These are phyloP conservation scores for Exephanes ischioxanthus DNA, from an alignment of 2,888 invertebrate species.

Conservation along the genomic window DNA sequence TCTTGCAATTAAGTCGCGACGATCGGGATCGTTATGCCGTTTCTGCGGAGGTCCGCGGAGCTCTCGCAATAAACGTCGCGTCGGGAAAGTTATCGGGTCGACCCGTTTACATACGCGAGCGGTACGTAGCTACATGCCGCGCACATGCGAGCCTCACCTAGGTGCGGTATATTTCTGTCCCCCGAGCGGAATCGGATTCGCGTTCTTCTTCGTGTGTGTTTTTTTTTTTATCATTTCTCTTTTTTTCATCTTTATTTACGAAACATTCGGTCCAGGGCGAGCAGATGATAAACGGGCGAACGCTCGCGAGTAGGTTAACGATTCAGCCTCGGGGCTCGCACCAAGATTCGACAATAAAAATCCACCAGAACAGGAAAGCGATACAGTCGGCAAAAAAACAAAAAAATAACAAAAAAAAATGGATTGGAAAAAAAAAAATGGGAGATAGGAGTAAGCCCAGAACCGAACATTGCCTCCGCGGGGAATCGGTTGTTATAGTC, in stretches of 20 bases:
- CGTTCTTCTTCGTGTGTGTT: neutral
- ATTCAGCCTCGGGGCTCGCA: slow-evolving; percentile 64
- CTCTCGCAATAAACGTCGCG: slow-evolving; percentile 75
- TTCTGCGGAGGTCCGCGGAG: slow-evolving; percentile 28
- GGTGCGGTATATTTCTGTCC: slow-evolving; percentile 31
- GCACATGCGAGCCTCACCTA: neutral
- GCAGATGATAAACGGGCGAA: slow-evolving; percentile 51
- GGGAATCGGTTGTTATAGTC: slow-evolving; percentile 50
- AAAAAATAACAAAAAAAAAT: neutral
- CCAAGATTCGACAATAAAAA: slow-evolving; percentile 76
- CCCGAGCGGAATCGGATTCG: slow-evolving; percentile 30
- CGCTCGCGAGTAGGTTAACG: slow-evolving; percentile 74
- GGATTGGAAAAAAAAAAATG: neutral
- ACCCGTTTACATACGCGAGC: slow-evolving; percentile 71
- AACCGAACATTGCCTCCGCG: slow-evolving; percentile 26
- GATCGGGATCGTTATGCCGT: slow-evolving; percentile 31
- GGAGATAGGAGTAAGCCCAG: slow-evolving; percentile 37
- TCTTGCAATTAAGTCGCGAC: slow-evolving; percentile 74
- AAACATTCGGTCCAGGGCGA: slow-evolving; percentile 38
- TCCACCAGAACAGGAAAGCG: slow-evolving; percentile 57
- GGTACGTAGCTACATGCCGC: neutral
- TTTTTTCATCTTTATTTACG: slow-evolving; percentile 31
- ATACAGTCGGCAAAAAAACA: neutral
- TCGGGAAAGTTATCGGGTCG: slow-evolving; percentile 76
- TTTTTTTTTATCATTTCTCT: slow-evolving; percentile 11